Percentiles rank a stretch among this genome's conserved stretches.
These are phyloP conservation scores for Anoplolepis gracilipes DNA, from an alignment of 1,140 invertebrate species.

Conservation along the genomic window DNA sequence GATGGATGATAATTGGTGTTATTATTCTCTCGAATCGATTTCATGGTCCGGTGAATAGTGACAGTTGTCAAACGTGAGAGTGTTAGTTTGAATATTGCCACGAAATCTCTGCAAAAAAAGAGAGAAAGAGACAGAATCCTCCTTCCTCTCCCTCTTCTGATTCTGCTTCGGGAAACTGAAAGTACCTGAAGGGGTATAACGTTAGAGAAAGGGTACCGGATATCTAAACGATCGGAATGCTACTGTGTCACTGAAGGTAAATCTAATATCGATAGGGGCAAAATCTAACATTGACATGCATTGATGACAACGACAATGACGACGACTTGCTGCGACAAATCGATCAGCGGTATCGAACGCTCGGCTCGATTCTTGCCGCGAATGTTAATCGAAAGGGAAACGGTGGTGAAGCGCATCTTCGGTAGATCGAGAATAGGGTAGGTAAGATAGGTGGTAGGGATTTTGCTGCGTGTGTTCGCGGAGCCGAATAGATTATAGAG, in stretches of 20 bases:
- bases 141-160: slow-evolving; percentile 54
- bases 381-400: slow-evolving; percentile 71
- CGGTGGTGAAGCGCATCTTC: slow-evolving; percentile 39
- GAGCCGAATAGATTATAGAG: slow-evolving; percentile 60
- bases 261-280: slow-evolving; percentile 57
- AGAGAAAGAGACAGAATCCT: slow-evolving; percentile 30
- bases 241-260: slow-evolving; percentile 78
- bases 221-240: slow-evolving; percentile 76
- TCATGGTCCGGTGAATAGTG: slow-evolving; percentile 73
- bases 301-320: neutral
- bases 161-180: slow-evolving; percentile 44
- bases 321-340: slow-evolving; percentile 1
- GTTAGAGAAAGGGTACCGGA: slow-evolving; percentile 63
- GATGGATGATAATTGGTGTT: slow-evolving; percentile 63
- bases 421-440: slow-evolving; percentile 33
- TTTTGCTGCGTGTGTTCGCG: slow-evolving; percentile 31
- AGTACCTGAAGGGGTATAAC: slow-evolving; percentile 62
- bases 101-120: neutral
- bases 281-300: neutral
- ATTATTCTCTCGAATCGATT: slow-evolving; percentile 52
- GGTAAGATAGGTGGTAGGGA: neutral
- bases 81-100: slow-evolving; percentile 67
- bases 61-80: slow-evolving; percentile 79
- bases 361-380: slow-evolving; percentile 15
- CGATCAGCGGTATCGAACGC: neutral